A percentile compares a stretch with the other conserved stretches of the same genome.
Evolutionary conservation across 1,140 invertebrate genomes (phyloP).

Genomic region (Aphaenogaster floridana): DNA sequence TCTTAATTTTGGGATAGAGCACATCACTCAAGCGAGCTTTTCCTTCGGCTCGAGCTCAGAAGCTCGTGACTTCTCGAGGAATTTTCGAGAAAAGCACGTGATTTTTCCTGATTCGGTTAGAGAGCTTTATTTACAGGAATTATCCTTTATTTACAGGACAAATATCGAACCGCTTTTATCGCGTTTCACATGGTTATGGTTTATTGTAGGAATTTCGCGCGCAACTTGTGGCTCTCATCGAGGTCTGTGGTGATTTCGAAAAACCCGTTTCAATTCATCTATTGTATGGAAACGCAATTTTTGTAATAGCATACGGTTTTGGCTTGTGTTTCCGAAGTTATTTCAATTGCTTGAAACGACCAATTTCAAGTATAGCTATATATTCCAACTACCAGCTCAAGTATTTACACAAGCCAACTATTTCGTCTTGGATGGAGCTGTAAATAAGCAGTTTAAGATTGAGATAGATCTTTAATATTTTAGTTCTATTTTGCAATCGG

Average conservation of each 20-base stretch:
- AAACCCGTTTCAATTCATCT: constrained; percentile 33
- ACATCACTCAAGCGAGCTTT: constrained; percentile 8
- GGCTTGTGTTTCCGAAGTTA: background rate
- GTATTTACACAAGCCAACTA: background rate
- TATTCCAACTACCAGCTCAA: background rate
- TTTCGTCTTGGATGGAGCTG: background rate
- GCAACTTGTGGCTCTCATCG: constrained; percentile 49
- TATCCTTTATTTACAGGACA: constrained; percentile 54
- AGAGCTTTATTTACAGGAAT: constrained; percentile 50
- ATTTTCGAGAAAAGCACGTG: background rate
- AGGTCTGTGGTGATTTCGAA: constrained; percentile 25
- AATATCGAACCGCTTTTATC: constrained; percentile 31
- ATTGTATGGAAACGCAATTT: constrained; percentile 9
- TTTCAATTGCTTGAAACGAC: constrained; percentile 11
- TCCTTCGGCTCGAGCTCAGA: background rate
- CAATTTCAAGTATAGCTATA: background rate
- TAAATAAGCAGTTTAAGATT: background rate
- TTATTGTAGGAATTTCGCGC: constrained; percentile 44
- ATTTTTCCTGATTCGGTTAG: constrained; percentile 14
- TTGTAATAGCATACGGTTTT: constrained; percentile 11
- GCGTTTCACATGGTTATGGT: constrained; percentile 40
- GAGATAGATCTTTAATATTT: background rate
- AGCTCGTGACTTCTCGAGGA: background rate
- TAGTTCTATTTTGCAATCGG: background rate
- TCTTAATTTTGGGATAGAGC: constrained; percentile 19